phyloP scores from a whole-genome alignment of 1,140 invertebrate species.

The Drosophila miranda region DNA sequence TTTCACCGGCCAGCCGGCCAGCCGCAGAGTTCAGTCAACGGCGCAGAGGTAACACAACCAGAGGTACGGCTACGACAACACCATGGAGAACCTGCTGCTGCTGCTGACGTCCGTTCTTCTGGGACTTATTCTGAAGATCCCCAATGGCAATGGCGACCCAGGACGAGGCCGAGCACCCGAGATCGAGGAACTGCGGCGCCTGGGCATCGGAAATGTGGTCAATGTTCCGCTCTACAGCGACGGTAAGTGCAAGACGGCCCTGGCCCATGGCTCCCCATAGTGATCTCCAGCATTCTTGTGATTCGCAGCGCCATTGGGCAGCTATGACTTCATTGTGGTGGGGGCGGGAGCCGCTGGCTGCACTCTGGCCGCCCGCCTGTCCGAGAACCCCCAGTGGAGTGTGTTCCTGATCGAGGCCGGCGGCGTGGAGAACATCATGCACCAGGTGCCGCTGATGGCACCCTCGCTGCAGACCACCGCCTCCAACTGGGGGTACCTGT shows the following conservation, averaged over 20 bases:
- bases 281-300: no score
- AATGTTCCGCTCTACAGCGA: slow-evolving; percentile 62
- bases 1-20: slow-evolving; percentile 8
- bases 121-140: background rate
- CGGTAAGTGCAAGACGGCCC: slow-evolving; percentile 28
- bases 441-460: slow-evolving; percentile 86
- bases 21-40: slow-evolving; percentile 38
- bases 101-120: slow-evolving; percentile 11
- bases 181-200: slow-evolving; percentile 26
- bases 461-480: slow-evolving; percentile 84
- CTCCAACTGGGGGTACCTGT: slow-evolving; percentile 88
- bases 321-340: slow-evolving; percentile 93
- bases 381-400: slow-evolving; percentile 83
- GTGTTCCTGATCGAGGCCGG: slow-evolving; percentile 87
- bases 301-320: slow-evolving; percentile 47
- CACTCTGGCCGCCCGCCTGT: slow-evolving; percentile 91
- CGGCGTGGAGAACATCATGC: slow-evolving; percentile 87
- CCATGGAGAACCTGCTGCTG: slow-evolving; percentile 18
- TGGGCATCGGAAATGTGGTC: slow-evolving; percentile 60
- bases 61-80: background rate
- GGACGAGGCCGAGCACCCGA: background rate
- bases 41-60: no score
- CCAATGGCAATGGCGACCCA: background rate
- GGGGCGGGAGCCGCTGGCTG: slow-evolving; percentile 93
- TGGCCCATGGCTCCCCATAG: background rate